phyloP scores from a whole-genome alignment of 2,113 vertebrate species.

The Peromyscus leucopus region DNA sequence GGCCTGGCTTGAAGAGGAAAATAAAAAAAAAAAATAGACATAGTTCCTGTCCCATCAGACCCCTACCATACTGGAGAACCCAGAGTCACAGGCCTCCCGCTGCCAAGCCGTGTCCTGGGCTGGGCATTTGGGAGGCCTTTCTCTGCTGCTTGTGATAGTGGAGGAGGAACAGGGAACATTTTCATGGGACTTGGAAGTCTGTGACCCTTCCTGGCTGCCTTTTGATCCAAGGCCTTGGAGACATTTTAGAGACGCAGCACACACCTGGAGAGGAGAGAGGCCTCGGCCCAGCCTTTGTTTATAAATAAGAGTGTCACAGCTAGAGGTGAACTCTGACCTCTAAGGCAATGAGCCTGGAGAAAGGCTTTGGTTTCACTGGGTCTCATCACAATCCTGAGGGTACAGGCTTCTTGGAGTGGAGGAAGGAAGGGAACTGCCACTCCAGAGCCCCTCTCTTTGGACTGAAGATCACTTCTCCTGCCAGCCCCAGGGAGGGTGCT shows the following conservation, averaged over 20 bases:
- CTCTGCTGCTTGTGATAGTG: neutral
- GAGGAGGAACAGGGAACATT: neutral
- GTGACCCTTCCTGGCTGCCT: neutral
- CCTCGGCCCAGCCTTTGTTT: neutral
- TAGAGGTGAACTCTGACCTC: neutral
- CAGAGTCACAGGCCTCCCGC: neutral
- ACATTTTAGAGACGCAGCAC: neutral
- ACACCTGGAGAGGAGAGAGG: neutral
- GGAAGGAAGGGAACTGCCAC: neutral
- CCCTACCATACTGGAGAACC: conserved; percentile 18
- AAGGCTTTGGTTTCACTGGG: neutral
- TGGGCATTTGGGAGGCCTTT: neutral
- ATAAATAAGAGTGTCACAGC: neutral
- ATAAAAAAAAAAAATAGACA: neutral
- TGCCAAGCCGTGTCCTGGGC: neutral
- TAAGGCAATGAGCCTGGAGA: neutral
- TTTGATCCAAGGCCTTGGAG: conserved; percentile 18
- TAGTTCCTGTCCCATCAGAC: neutral
- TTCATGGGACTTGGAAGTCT: neutral
- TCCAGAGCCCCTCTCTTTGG: neutral
- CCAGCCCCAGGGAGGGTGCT: neutral
- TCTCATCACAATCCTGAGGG: neutral
- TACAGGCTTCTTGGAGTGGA: neutral
- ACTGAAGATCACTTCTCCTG: neutral
- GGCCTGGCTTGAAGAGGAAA: no score